Conservation (phyloP, 2,888 invertebrate species). For the Phaonia tiefii region DNA sequence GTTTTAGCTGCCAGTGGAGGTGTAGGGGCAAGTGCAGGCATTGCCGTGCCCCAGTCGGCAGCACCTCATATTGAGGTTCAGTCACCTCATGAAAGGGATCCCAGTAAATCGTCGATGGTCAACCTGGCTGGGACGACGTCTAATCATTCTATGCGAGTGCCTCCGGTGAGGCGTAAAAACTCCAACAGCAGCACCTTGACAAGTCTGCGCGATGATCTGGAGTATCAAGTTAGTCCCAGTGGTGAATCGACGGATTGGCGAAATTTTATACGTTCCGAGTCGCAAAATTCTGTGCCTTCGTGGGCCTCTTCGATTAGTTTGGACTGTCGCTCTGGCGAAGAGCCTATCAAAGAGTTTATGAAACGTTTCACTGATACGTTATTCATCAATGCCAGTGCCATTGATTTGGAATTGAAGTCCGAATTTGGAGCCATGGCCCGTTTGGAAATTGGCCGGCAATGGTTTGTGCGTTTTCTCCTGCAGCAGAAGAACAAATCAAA, state of each 20-base stretch:
- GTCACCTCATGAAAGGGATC: slow-evolving; percentile 71
- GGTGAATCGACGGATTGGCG: slow-evolving; percentile 82
- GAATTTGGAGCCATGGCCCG: slow-evolving; percentile 85
- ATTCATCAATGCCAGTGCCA: slow-evolving; percentile 83
- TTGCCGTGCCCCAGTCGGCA: neutral
- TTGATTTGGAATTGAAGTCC: slow-evolving; percentile 85
- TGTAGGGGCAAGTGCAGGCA: neutral
- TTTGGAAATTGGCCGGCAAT: slow-evolving; percentile 84
- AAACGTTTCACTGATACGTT: slow-evolving; percentile 84
- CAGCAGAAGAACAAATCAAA: slow-evolving; percentile 84
- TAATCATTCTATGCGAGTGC: slow-evolving; percentile 72
- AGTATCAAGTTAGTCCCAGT: slow-evolving; percentile 82
- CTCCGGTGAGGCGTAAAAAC: slow-evolving; percentile 74
- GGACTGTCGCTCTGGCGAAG: slow-evolving; percentile 83
- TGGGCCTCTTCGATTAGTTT: slow-evolving; percentile 85
- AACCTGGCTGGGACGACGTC: slow-evolving; percentile 56
- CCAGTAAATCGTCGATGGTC: slow-evolving; percentile 52
- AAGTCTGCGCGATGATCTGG: slow-evolving; percentile 82
- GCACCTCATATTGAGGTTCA: slow-evolving; percentile 78
- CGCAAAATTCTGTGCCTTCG: slow-evolving; percentile 84
- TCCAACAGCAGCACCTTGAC: slow-evolving; percentile 83
- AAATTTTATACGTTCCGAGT: slow-evolving; percentile 81
- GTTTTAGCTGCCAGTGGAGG: neutral
- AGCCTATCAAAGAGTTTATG: slow-evolving; percentile 85
- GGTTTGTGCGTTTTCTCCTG: slow-evolving; percentile 86